Evolutionary conservation across 2,113 vertebrate species (phyloP), one percentile per base, ranked within the genome.

Genomic region (Zosterops lateralis): DNA sequence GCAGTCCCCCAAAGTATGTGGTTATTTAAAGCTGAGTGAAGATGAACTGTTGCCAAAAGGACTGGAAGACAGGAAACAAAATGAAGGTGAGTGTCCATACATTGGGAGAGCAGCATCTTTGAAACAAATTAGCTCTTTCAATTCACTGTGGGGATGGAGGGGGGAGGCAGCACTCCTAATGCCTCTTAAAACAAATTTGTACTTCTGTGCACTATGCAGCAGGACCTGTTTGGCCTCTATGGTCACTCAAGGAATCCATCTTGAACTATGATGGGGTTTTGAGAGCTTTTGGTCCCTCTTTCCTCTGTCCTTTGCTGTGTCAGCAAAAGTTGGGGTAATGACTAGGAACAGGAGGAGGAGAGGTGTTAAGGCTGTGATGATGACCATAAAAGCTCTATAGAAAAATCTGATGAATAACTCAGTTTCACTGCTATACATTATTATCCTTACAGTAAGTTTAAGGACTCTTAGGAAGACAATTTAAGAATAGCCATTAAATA

Each of bases 1-100:
- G n/a, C 98, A 97, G 42, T 99, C 99, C 73, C 98, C 99, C 24
- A 98, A 98, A 97, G 99, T 99, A 36, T 99, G 99, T 91, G 99
- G 99, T 61, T 99, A 99, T 89, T 60, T 99, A 78, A 98, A 98
- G 6, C 96, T 98, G 12, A 96, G 98, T 2, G 87, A 97, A 24
- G 88, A 97, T 68, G 96, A 97, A 17, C 90, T 99, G 78, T 87
- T 99, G 91, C 98, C 98, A 6, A 86, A 98, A 92, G 94, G 95
- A 42, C 94, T 91, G 74, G 90, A 97, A 82, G 94, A 84, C 25
- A 95, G 61, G 13, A 61, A 86, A 73, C 91, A 90, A 20, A 77
- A 80, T 3, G 88, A 94, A 65, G 95, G 98, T 98, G 79, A 96
- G 96, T 38, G 12, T 73, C 38, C 3, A 3, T 57, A 9, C 25